Evolutionary conservation across 2,888 invertebrate genomes (phyloP).

Genomic region (Troides helena): DNA sequence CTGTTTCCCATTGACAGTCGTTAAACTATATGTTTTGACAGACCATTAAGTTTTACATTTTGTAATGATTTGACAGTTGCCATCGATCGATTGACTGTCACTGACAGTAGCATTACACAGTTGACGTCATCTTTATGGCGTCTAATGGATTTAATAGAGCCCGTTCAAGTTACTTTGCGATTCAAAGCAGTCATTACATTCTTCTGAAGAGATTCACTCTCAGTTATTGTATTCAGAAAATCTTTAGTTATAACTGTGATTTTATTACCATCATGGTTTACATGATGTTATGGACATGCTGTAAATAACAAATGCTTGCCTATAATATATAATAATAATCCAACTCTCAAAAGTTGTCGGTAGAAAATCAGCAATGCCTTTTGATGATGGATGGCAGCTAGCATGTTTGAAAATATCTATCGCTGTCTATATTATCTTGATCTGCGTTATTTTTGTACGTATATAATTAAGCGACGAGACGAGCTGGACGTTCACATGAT

Average conservation of each 20-base stretch:
- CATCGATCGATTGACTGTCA: slow-evolving; percentile 53
- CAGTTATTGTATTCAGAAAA: not conserved
- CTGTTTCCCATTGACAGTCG: slow-evolving; percentile 54
- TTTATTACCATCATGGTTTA: no score
- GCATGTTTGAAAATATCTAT: no score
- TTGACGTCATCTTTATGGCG: slow-evolving; percentile 65
- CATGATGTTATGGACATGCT: no score
- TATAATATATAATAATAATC: no score
- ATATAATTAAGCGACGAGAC: no score
- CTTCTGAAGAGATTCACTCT: not conserved
- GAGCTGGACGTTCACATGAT: no score
- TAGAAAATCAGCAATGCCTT: no score
- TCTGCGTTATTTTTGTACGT: no score
- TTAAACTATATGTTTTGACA: slow-evolving; percentile 77
- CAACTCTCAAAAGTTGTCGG: no score
- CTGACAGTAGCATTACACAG: slow-evolving; percentile 68
- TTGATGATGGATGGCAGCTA: no score
- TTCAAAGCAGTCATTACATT: slow-evolving; percentile 31
- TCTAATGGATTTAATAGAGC: slow-evolving; percentile 50
- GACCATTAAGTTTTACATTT: slow-evolving; percentile 61
- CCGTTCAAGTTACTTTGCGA: slow-evolving; percentile 39
- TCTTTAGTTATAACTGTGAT: not conserved
- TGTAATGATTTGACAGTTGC: slow-evolving; percentile 56
- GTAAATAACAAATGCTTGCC: no score
- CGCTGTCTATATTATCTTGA: no score